Base-by-base conservation (phyloP, 1,140 invertebrate species). In the Danaus melanippus region DNA sequence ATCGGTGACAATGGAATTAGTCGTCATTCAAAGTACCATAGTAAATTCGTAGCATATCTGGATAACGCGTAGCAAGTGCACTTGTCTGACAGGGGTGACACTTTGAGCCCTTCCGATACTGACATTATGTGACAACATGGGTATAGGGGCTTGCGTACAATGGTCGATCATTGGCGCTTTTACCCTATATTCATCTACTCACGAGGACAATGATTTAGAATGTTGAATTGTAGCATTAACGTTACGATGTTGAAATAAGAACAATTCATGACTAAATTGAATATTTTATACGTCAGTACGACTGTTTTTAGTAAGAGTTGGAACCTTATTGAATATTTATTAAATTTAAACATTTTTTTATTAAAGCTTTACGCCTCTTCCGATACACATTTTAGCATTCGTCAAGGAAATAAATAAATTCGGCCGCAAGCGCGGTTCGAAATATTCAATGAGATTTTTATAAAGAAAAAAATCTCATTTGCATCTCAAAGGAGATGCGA, bases 371-470 rank as follows among this genome's bases (percentile, higher is more conserved):
- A 64, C 42, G 50, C 57, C 57, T 67, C 64, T 70, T 64, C 65
- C 61, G 60, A 76, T 64, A 68, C 66, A 69, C 64, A 67, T 69
- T 72, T 72, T 69, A 74, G 61, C 66, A 74, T 79, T 71, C 67
- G 61, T 61, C 21, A 75, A 60, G 55, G 70, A 58, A 63, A 57
- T 62, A 76, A 78, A 83, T 76, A 79, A 82, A 85, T 77, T 77
- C 69, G 68, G 66, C 69, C 73, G 64, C 71, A 71, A 77, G 70
- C 69, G 67, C 69, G 69, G 67, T 71, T 80, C 70, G 64, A 86
- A 84, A 84, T 83, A 83, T 86, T 78, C 81, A 83, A 83, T 84
- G 77, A 82, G 75, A 76, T 79, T 83, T 84, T 80, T 73, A 74
- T 59, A 74, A 66, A 68, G 66, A 79, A 84, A 84, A 83, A 81